Percentiles rank a stretch among this genome's conserved stretches.
Conservation (phyloP, 2,888 invertebrate species). For the Drosophila sordidula region DNA sequence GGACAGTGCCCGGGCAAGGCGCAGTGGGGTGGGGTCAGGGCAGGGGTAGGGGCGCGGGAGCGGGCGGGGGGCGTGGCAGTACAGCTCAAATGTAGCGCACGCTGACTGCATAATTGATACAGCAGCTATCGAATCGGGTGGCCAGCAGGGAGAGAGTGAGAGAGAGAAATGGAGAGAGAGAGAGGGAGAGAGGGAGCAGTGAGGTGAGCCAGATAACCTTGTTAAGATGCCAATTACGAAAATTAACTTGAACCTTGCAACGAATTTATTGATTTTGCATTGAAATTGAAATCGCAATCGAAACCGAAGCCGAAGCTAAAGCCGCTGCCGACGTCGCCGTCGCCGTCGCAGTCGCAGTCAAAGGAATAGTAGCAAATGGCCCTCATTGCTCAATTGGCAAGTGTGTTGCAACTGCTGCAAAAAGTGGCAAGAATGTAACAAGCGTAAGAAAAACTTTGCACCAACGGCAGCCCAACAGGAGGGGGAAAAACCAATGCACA, state of each 20-base stretch:
- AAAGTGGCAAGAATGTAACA: constrained; percentile 63
- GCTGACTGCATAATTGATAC: constrained; percentile 76
- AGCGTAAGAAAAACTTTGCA: constrained; percentile 69
- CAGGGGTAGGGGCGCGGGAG: no score
- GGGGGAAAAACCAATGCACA: constrained; percentile 44
- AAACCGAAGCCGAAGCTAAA: constrained; percentile 23
- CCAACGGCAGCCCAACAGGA: constrained; percentile 45
- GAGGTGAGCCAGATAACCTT: constrained; percentile 68
- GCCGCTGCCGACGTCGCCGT: neutral
- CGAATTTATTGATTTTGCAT: constrained; percentile 78
- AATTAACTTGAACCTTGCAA: constrained; percentile 72
- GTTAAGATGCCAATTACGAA: constrained; percentile 80
- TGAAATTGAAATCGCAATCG: constrained; percentile 62
- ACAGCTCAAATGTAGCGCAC: constrained; percentile 63
- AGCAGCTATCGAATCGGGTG: constrained; percentile 13
- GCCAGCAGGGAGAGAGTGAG: neutral
- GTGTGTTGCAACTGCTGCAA: constrained; percentile 61
- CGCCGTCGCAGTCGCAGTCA: neutral
- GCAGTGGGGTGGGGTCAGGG: neutral
- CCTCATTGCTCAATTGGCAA: constrained; percentile 74
- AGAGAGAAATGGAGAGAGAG: neutral
- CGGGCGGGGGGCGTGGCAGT: constrained; percentile 5
- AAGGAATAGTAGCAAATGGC: constrained; percentile 27
- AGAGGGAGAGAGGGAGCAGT: neutral
- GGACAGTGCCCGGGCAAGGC: constrained; percentile 26